Base-by-base conservation (phyloP, 1,140 invertebrate genomes). In the Penaeus japonicus region DNA sequence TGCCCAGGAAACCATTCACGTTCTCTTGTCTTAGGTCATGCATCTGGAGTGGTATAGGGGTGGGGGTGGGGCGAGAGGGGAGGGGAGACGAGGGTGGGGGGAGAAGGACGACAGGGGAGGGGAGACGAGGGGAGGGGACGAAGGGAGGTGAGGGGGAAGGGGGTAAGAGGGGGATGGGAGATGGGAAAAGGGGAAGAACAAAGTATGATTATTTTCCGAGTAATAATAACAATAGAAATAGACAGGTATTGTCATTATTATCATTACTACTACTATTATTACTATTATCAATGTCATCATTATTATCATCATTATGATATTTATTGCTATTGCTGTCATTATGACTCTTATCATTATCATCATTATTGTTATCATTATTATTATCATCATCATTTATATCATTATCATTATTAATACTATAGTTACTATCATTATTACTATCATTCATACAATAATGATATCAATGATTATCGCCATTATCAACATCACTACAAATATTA, bases 11-110 rank as follows among this genome's bases (percentile, higher is more conserved):
- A 1, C 86, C 86, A 17, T 88, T 88, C 7, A 88, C 55, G 32
- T 87, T 87, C 59, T 87, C 86, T 39, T 87, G 86, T 32, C 86
- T 32, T 20, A 82, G 79, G 79, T 87, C 86, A 32, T 78, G 86
- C 86, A 87, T 87, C 86, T 87, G 39, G 39, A 10, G 39, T 39
- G 39, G 39, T 1, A 39, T 39, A 3, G 39, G 3, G 12, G 12
- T 0, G 39, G 39, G 39, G 39, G 39, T 4, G 39, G 39, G 39
- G 4, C 4, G 4, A 3, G 12, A 39, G 12, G 4, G 39, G 12
- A 39, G 39, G 39, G 39, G 39, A 4, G 47, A 30, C 15, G 17
- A 57, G n/a, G 57, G 3, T 10, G 12, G 35, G 27, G n/a, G n/a
- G 27, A 17, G 22, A 53, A 39, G 10, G 10, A 10, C 17, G 15